Percentiles rank a stretch among this genome's conserved stretches.
These are phyloP conservation scores for Polypedilum pembai DNA, from an alignment of 1,140 invertebrate genomes.

Conservation along the genomic window DNA sequence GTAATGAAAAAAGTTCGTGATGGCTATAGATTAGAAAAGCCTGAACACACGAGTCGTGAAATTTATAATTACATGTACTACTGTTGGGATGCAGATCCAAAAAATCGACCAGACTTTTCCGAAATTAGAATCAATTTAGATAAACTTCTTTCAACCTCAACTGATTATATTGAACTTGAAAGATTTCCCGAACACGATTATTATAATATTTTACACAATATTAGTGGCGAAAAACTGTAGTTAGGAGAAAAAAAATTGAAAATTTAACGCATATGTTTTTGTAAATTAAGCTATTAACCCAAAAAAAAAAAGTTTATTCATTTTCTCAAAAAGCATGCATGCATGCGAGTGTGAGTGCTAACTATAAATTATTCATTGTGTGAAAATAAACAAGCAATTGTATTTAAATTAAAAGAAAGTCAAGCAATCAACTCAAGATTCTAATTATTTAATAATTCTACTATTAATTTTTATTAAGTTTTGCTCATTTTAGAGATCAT, in stretches of 20 bases:
- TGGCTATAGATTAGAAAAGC: constrained; percentile 77
- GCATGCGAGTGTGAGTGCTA: too few species aligned
- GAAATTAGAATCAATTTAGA: constrained; percentile 74
- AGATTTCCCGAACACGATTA: constrained; percentile 89
- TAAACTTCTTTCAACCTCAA: constrained; percentile 74
- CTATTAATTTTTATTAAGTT: not conserved
- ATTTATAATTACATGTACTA: constrained; percentile 92
- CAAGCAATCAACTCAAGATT: too few species aligned
- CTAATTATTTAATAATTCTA: not conserved
- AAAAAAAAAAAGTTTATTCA: not conserved
- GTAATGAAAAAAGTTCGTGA: constrained; percentile 75
- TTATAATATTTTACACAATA: constrained; percentile 74
- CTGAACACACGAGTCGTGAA: constrained; percentile 79
- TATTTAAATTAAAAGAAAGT: too few species aligned
- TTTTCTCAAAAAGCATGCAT: too few species aligned
- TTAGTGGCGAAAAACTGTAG: constrained; percentile 67
- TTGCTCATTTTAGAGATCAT: not conserved
- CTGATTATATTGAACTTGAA: constrained; percentile 87
- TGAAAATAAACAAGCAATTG: too few species aligned
- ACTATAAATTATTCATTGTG: too few species aligned
- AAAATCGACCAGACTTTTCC: constrained; percentile 65
- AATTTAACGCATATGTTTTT: not conserved
- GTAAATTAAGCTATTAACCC: constrained; percentile 10
- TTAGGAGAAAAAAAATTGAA: not conserved
- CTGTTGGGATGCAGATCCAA: constrained; percentile 79